These are phyloP conservation scores for Yoshiicerus persimilis DNA, from an alignment of 1,140 invertebrate genomes.

Conservation along the genomic window DNA sequence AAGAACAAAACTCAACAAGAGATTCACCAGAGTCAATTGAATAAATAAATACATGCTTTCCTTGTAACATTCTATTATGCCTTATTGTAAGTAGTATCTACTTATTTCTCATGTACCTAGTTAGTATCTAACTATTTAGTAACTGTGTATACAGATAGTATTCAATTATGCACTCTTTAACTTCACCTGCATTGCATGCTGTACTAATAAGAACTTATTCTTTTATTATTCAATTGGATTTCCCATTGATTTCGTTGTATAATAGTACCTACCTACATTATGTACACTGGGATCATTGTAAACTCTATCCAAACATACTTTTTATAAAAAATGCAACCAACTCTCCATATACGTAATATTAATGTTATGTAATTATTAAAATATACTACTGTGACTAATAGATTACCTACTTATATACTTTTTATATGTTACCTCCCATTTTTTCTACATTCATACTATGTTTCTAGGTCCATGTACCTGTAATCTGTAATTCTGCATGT, in stretches of 20 bases:
- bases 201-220: no score
- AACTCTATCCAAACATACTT: no score
- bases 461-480: no score
- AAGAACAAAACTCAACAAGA: conserved; percentile 17
- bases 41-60: conserved; percentile 9
- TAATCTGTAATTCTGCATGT: no score
- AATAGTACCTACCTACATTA: neutral
- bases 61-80: neutral
- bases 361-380: neutral
- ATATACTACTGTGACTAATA: neutral
- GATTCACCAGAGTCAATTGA: conserved; percentile 17
- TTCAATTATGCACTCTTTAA: neutral
- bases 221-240: neutral
- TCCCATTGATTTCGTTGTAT: neutral
- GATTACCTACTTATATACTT: neutral
- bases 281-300: no score
- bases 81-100: neutral
- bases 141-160: neutral
- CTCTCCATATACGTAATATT: neutral
- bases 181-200: no score
- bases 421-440: neutral
- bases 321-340: no score
- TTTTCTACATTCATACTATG: neutral
- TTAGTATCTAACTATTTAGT: neutral
- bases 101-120: neutral